Percentiles rank a stretch among this genome's conserved stretches.
Evolutionary conservation across 2,888 invertebrate species (phyloP).

Genomic region (Antitype chi): DNA sequence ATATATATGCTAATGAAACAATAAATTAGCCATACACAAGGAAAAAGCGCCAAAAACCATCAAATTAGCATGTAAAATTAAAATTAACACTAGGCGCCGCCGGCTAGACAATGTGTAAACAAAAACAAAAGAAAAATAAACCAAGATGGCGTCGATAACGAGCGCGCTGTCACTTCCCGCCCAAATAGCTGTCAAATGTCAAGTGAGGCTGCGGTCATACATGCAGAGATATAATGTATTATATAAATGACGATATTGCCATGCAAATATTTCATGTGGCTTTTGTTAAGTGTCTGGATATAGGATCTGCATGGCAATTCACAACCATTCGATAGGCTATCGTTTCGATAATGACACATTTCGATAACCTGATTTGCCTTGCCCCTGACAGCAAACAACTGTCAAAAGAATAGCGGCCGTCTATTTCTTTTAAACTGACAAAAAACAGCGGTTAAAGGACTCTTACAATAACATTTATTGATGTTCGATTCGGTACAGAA

Average conservation of each 20-base stretch:
- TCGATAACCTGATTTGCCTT: no score
- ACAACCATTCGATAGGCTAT: no score
- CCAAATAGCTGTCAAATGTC: slow-evolving; percentile 88
- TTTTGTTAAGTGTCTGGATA: not conserved
- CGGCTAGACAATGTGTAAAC: slow-evolving; percentile 61
- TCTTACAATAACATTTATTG: no score
- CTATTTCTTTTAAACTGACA: no score
- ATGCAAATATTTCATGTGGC: not conserved
- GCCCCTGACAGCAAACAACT: no score
- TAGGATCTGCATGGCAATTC: not conserved
- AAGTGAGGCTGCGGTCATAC: slow-evolving; percentile 71
- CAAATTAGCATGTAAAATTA: slow-evolving; percentile 37
- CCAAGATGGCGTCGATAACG: slow-evolving; percentile 84
- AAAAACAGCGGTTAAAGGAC: no score
- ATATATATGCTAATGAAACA: slow-evolving; percentile 2
- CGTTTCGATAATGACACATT: no score
- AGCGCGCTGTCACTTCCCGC: slow-evolving; percentile 84
- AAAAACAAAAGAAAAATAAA: slow-evolving; percentile 66
- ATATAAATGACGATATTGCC: not conserved
- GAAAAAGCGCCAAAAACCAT: not conserved
- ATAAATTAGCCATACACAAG: not conserved
- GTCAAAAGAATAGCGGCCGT: no score
- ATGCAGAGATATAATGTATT: not conserved
- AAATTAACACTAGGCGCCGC: slow-evolving; percentile 49
- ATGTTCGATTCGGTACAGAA: no score